Conservation (phyloP, 2,888 invertebrate genomes). For the Apotomis turbidana region DNA sequence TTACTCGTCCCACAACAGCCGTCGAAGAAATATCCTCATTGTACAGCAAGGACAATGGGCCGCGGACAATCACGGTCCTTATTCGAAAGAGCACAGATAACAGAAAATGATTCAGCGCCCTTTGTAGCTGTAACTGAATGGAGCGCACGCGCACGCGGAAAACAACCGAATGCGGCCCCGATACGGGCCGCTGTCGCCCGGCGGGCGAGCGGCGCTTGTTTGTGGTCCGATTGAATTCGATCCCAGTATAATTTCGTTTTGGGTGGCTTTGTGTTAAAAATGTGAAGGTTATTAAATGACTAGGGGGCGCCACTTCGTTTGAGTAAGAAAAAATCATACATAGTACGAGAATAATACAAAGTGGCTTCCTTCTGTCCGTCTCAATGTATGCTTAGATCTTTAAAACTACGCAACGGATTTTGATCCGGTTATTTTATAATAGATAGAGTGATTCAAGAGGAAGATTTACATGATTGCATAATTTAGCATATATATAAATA, state of each 20-base stretch:
- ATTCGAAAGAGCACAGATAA: conserved; percentile 39
- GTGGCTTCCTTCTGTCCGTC: too few relatives aligned
- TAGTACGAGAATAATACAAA: too few relatives aligned
- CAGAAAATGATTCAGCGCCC: conserved; percentile 38
- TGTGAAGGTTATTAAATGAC: background rate
- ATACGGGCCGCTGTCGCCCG: conserved; percentile 11
- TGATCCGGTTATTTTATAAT: too few relatives aligned
- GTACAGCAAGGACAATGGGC: conserved; percentile 36
- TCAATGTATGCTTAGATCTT: too few relatives aligned
- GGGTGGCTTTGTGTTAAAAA: conserved; percentile 24
- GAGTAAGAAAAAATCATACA: too few relatives aligned
- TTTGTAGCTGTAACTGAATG: conserved; percentile 37
- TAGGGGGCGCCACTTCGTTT: too few relatives aligned
- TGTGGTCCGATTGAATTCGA: conserved; percentile 27
- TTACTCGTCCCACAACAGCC: conserved; percentile 13
- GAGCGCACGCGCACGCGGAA: conserved; percentile 7
- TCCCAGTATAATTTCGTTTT: conserved; percentile 26
- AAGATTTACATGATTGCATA: too few relatives aligned
- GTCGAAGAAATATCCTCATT: conserved; percentile 39
- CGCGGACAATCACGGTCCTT: conserved; percentile 38
- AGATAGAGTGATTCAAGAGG: too few relatives aligned
- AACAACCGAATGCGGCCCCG: background rate
- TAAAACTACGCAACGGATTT: too few relatives aligned
- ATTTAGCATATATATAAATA: too few relatives aligned
- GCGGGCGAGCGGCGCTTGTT: conserved; percentile 17